Evolutionary conservation across 2,797 vertebrate genomes (phyloP).

Genomic region (Myotis planiceps): DNA sequence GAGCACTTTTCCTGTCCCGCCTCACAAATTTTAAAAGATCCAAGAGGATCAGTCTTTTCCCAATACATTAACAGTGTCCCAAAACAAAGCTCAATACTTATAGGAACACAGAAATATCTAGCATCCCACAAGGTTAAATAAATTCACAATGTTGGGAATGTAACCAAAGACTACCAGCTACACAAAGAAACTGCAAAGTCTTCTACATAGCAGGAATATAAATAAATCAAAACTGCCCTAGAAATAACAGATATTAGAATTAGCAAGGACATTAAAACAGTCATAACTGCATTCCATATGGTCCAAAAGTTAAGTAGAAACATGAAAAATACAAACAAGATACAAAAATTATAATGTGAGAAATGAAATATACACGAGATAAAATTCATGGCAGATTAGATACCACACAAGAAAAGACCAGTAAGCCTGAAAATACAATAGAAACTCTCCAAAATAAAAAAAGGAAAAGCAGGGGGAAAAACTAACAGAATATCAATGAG

Average conservation of each 20-base stretch:
- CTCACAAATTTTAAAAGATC: neutral
- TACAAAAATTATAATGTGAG: neutral
- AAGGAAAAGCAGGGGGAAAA: neutral
- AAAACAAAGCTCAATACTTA: neutral
- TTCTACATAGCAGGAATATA: neutral
- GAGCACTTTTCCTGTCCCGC: neutral
- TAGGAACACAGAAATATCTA: neutral
- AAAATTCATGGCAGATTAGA: neutral
- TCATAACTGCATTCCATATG: neutral
- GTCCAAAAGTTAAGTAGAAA: neutral
- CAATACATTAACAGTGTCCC: neutral
- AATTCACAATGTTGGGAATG: neutral
- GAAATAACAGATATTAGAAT: neutral
- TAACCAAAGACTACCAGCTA: neutral
- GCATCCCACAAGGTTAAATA: neutral
- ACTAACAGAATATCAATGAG: neutral
- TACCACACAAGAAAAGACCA: neutral
- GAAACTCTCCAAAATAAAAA: neutral
- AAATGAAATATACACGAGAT: neutral
- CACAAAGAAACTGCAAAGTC: neutral
- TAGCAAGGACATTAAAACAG: neutral
- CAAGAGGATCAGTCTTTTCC: neutral
- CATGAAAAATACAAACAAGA: neutral
- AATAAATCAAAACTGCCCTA: neutral
- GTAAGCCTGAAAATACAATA: neutral